Percentiles rank a stretch among this genome's conserved stretches.
Conservation (phyloP, 2,888 invertebrate species). For the Noctua comes region DNA sequence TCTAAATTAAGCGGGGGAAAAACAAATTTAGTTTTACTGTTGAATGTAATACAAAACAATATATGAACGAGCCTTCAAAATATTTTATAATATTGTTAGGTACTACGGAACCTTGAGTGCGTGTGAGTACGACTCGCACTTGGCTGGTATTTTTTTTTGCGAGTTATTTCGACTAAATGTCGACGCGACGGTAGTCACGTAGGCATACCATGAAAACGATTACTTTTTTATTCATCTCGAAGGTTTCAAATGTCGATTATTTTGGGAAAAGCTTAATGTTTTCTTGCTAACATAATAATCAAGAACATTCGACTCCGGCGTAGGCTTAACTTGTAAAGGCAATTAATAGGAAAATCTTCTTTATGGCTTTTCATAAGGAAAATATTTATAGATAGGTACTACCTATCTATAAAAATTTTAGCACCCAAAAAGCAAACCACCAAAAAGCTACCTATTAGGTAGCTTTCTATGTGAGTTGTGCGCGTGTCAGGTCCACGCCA, state of each 20-base stretch:
- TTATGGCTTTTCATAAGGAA: not conserved
- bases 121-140: no score
- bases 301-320: not conserved
- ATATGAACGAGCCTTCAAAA: no score
- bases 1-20: no score
- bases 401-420: no score
- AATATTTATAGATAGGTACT: not conserved
- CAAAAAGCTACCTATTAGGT: no score
- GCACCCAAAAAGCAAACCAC: no score
- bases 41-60: no score
- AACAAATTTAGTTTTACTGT: no score
- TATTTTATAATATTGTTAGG: no score
- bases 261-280: not conserved
- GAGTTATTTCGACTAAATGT: not conserved
- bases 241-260: not conserved
- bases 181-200: not conserved
- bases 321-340: not conserved
- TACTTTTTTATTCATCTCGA: not conserved
- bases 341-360: not conserved
- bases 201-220: not conserved
- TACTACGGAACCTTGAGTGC: no score
- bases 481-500: not conserved
- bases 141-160: not conserved
- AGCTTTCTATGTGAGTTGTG: not conserved
- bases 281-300: not conserved